Percentiles rank a stretch among this genome's conserved stretches.
phyloP scores from a whole-genome alignment of 2,797 vertebrate genomes.

The Coreius guichenoti region DNA sequence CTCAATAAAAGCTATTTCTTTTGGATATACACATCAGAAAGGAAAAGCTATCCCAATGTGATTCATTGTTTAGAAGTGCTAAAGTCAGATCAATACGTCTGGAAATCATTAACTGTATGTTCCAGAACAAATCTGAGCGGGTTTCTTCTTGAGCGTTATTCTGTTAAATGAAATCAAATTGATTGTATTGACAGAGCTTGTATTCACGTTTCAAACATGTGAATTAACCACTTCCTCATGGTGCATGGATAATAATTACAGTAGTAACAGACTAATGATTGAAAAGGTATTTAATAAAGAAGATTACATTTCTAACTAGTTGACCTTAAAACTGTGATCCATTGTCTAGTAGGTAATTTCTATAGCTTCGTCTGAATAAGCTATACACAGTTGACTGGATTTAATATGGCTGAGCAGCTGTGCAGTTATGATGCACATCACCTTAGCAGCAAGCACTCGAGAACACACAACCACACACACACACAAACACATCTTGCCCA shows the following conservation, averaged over 20 bases:
- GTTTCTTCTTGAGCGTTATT: not conserved
- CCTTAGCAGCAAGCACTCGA: slow-evolving; percentile 40
- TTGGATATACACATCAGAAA: slow-evolving; percentile 12
- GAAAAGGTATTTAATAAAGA: slow-evolving; percentile 17
- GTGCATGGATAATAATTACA: not conserved
- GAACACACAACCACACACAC: not conserved
- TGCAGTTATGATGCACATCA: slow-evolving; percentile 35
- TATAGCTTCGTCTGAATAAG: slow-evolving; percentile 1
- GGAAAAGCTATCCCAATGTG: not conserved
- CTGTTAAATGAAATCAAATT: slow-evolving; percentile 19
- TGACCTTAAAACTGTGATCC: slow-evolving; percentile 24
- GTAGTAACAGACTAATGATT: slow-evolving; percentile 35
- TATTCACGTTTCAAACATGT: not conserved
- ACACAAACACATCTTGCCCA: not conserved
- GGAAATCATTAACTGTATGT: not conserved
- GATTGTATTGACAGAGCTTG: slow-evolving; percentile 61
- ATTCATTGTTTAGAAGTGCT: not conserved
- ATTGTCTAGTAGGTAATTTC: not conserved
- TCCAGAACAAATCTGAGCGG: not conserved
- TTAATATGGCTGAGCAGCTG: slow-evolving; percentile 43
- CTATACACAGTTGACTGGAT: not conserved
- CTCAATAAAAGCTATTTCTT: slow-evolving; percentile 25
- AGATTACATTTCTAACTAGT: slow-evolving; percentile 4
- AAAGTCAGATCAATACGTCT: slow-evolving; percentile 18
- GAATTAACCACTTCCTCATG: not conserved